A percentile compares a stretch with the other conserved stretches of the same genome.
These are phyloP conservation scores for Falco rusticolus DNA, from an alignment of 2,797 vertebrate genomes.

Conservation along the genomic window DNA sequence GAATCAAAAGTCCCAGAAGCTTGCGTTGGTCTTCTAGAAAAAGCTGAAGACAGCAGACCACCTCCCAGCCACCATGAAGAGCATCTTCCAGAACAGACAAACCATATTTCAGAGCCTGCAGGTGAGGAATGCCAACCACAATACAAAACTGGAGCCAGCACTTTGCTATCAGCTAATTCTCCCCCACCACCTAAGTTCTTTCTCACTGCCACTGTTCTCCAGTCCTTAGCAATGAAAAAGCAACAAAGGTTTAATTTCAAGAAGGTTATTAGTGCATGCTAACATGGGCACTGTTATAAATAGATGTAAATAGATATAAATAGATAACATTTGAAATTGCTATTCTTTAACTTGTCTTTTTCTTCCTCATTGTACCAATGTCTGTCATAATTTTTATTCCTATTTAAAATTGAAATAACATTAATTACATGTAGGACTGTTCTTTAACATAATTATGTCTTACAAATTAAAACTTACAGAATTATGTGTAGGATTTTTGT, in stretches of 20 bases:
- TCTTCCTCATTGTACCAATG: not conserved
- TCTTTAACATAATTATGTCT: not conserved
- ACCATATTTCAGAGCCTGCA: not conserved
- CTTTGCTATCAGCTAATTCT: not conserved
- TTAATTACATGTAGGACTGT: not conserved
- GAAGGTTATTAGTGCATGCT: not conserved
- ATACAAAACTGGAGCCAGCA: not conserved
- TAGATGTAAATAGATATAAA: no score
- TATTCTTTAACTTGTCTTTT: rapidly evolving
- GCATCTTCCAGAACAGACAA: not conserved
- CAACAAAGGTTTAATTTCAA: rapidly evolving
- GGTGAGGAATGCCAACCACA: not conserved
- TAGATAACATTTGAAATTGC: not conserved
- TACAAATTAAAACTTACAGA: not conserved
- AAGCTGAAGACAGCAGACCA: not conserved
- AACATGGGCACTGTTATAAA: rapidly evolving
- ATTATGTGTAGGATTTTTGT: not conserved
- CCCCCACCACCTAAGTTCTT: not conserved
- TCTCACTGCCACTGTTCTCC: not conserved
- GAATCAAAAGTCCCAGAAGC: not conserved
- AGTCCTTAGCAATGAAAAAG: not conserved
- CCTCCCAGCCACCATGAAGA: not conserved
- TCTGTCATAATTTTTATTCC: not conserved
- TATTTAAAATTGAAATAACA: not conserved
- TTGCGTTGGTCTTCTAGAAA: not conserved